Evolutionary conservation across 1,140 invertebrate genomes (phyloP).

Genomic region (Camponotus vicinus): DNA sequence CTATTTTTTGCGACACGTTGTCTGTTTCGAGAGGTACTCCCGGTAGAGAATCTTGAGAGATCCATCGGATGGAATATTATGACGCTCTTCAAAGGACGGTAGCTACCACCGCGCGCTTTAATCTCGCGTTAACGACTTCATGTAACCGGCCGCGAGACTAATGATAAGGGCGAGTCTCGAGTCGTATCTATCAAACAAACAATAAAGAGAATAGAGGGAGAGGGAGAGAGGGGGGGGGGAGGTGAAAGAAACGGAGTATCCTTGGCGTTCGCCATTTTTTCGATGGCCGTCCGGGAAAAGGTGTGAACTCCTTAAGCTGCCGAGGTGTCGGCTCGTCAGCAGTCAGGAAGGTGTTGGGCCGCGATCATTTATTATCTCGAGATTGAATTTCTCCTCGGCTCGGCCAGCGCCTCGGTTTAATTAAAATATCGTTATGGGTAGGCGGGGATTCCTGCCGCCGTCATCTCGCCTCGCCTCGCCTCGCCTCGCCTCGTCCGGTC

Average conservation of each 20-base stretch:
- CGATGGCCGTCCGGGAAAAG: constrained; percentile 77
- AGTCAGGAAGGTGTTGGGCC: constrained; percentile 85
- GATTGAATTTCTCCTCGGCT: constrained; percentile 86
- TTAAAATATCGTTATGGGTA: constrained; percentile 87
- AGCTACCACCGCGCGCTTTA: constrained; percentile 53
- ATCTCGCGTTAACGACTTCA: constrained; percentile 62
- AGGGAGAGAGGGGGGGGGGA: background rate
- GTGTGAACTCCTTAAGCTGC: constrained; percentile 85
- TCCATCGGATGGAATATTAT: constrained; percentile 24
- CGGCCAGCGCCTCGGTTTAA: constrained; percentile 84
- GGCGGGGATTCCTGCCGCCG: constrained; percentile 85
- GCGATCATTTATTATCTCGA: constrained; percentile 87
- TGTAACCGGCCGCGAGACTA: constrained; percentile 64
- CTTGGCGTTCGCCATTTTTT: constrained; percentile 69
- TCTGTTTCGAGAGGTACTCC: background rate
- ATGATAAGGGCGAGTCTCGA: constrained; percentile 72
- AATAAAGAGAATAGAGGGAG: constrained; percentile 65
- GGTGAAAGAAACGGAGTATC: constrained; percentile 55
- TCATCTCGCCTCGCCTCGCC: constrained; percentile 72
- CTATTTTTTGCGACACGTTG: background rate
- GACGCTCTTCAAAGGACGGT: constrained; percentile 45
- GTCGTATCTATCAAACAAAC: constrained; percentile 75
- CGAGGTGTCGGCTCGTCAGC: constrained; percentile 83
- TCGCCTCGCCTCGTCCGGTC: constrained; percentile 66
- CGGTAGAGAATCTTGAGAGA: constrained; percentile 39